Base-by-base conservation (phyloP, 2,888 invertebrate species). In the Andricus curvator region DNA sequence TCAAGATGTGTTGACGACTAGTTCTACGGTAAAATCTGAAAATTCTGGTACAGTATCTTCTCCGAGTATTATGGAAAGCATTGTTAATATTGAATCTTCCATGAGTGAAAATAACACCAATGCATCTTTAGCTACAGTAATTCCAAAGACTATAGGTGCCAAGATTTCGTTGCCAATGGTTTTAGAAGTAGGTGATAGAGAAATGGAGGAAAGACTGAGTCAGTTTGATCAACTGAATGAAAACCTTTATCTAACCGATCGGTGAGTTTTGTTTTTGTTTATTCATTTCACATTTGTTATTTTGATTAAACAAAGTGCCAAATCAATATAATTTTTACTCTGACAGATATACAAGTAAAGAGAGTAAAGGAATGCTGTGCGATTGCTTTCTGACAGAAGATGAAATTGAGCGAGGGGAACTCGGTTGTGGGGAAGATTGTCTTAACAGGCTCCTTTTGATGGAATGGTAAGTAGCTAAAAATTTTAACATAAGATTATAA, bases 391-490 rank as follows among this genome's bases (percentile, higher is more conserved):
- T 98, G 85, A 97, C 97, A 79, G 96, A 96, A 90, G 98, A 98
- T 87, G 99, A 99, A 90, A 94, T 97, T 84, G 95, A 95, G 65
- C 94, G 96, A 81, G 98, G 98, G 0, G 97, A 97, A 90, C 93
- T 95, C 83, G 98, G 98, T 15, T 99, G 99, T 92, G 98, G 98
- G 0, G 98, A 98, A 90, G 98, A 99, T 93, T 99, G 99, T 93
- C 95, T 99, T 56, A 99, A 99, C 94, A 95, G 99, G 90, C 94
- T 99, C 91, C 95, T 99, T n/a, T 97, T 99, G 97, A 99, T 99
- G 91, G 99, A 99, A 95, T 99, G 98, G 98, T 97, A 94, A 93
- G 93, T 80, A 81, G 15, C 25, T 37, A 33, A 76, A 66, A 56
- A 44, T 70, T 66, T 25, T 64, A 60, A 29, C 78, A 20, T 62